Evolutionary conservation across 2,113 vertebrate species (phyloP).

Genomic region (Hiodon alosoides): DNA sequence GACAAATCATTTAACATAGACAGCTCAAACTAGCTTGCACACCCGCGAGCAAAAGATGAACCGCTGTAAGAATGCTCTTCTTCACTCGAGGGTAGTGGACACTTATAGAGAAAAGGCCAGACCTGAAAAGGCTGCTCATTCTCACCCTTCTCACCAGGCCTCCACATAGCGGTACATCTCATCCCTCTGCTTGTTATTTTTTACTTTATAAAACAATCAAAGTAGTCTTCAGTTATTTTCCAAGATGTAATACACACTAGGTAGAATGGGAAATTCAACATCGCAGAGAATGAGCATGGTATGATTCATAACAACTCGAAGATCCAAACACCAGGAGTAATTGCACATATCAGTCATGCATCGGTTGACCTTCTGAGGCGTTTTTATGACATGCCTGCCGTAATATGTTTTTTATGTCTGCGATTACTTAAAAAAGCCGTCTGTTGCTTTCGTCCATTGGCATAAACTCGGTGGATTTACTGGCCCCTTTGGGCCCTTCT

Average conservation of each 20-base stretch:
- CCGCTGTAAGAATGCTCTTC: too few species aligned
- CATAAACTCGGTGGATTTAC: not conserved
- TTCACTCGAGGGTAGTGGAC: too few species aligned
- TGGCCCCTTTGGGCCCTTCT: too few species aligned
- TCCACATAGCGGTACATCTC: too few species aligned
- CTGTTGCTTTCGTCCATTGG: not conserved
- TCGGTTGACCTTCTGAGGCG: not conserved
- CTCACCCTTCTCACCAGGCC: too few species aligned
- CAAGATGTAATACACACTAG: not conserved
- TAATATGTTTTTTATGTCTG: not conserved
- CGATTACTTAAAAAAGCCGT: not conserved
- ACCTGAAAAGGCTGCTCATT: too few species aligned
- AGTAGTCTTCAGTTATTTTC: not conserved
- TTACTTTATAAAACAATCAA: too few species aligned
- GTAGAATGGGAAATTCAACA: not conserved
- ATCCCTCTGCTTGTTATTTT: too few species aligned
- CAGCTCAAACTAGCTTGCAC: too few species aligned
- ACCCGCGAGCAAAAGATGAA: too few species aligned
- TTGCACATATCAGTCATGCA: not conserved
- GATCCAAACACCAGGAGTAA: not conserved
- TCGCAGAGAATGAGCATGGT: not conserved
- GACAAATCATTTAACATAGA: too few species aligned
- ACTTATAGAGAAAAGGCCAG: too few species aligned
- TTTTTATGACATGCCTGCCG: not conserved
- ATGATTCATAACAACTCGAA: not conserved